Evolutionary conservation across 2,888 invertebrate species (phyloP).

Genomic region (Diogma glabrata): DNA sequence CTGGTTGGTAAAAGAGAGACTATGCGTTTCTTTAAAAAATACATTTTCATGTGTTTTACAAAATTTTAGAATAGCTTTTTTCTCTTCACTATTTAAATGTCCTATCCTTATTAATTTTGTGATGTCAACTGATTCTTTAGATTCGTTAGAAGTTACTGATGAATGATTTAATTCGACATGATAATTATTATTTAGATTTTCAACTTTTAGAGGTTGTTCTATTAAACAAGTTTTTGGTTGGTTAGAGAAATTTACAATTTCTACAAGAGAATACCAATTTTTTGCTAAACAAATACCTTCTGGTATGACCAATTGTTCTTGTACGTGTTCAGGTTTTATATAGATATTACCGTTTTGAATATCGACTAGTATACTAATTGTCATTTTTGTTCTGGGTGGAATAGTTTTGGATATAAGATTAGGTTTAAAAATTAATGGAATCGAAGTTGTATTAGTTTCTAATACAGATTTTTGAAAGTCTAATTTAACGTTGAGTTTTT

Average conservation of each 20-base stretch:
- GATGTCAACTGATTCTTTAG: background rate
- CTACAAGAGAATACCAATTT: constrained; percentile 13
- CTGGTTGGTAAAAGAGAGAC: background rate
- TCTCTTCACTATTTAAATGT: constrained; percentile 18
- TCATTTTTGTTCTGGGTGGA: constrained; percentile 9
- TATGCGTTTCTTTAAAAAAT: background rate
- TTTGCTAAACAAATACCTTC: constrained; percentile 14
- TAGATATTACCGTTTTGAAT: constrained; percentile 14
- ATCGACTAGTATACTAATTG: constrained; percentile 7
- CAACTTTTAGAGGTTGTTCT: constrained; percentile 14
- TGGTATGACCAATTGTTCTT: constrained; percentile 12
- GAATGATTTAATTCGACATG: no score
- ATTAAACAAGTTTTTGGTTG: constrained; percentile 10
- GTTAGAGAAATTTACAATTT: constrained; percentile 13
- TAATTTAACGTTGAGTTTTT: constrained; percentile 9
- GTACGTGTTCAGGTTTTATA: constrained; percentile 12
- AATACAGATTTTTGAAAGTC: constrained; percentile 16
- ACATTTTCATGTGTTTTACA: constrained; percentile 14
- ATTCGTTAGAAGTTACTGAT: background rate
- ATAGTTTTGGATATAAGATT: constrained; percentile 16
- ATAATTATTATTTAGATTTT: background rate
- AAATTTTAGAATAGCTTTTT: constrained; percentile 14
- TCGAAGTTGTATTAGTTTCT: constrained; percentile 9
- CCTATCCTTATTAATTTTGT: background rate
- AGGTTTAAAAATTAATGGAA: constrained; percentile 12